These are phyloP conservation scores for Sitta europaea DNA, from an alignment of 2,113 vertebrate species.

Conservation along the genomic window DNA sequence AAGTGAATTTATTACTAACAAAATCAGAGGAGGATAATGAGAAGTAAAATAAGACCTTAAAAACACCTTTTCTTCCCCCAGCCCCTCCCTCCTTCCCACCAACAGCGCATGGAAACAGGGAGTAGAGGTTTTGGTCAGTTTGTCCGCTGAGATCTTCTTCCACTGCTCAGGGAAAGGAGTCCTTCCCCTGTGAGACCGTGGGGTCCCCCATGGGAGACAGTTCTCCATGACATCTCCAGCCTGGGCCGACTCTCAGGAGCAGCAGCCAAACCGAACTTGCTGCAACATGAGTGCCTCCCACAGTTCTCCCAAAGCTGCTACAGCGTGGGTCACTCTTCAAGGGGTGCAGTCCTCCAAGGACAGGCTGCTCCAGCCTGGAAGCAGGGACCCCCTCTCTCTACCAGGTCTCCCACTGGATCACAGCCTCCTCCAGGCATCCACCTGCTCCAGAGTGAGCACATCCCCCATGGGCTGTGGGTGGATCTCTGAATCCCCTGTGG, in stretches of 20 bases:
- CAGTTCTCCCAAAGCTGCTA: neutral
- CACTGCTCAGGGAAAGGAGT: neutral
- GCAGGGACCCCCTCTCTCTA: neutral
- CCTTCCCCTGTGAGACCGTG: too few relatives aligned
- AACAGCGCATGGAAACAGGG: neutral
- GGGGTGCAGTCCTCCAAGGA: neutral
- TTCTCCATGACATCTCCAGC: rapidly evolving
- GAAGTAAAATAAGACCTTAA: neutral
- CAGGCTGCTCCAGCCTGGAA: neutral
- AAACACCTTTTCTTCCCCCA: neutral
- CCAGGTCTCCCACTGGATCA: rapidly evolving
- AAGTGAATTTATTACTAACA: neutral
- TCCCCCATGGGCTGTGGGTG: rapidly evolving
- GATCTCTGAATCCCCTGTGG: neutral
- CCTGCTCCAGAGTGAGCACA: rapidly evolving
- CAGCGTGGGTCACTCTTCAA: rapidly evolving
- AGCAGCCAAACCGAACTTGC: neutral
- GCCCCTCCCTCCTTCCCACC: neutral
- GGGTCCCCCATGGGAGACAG: neutral
- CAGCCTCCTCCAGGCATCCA: neutral
- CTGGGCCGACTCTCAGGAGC: rapidly evolving
- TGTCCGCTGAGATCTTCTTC: rapidly evolving
- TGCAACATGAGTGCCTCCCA: neutral
- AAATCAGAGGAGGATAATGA: neutral
- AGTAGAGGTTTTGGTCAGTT: rapidly evolving